These are phyloP conservation scores for Phytoseiulus persimilis DNA, from an alignment of 2,888 invertebrate genomes.

Conservation along the genomic window DNA sequence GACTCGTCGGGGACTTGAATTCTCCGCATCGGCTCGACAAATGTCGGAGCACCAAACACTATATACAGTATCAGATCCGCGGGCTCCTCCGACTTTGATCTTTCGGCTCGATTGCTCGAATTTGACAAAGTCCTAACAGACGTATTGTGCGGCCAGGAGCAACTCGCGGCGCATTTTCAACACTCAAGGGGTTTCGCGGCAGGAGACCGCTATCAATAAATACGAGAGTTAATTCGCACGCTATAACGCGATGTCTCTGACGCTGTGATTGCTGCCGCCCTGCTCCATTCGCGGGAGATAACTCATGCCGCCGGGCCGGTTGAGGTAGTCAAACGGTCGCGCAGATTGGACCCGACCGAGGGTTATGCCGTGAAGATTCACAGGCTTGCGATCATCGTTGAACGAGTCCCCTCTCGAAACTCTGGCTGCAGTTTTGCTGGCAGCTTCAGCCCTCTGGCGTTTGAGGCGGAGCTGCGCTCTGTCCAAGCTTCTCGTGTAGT, in stretches of 20 bases:
- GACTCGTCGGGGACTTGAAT: background rate
- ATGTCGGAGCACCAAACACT: background rate
- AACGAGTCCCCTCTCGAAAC: background rate
- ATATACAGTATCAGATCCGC: background rate
- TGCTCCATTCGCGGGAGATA: constrained; percentile 13
- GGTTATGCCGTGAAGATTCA: constrained; percentile 13
- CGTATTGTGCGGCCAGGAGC: background rate
- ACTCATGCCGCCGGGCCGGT: constrained; percentile 41
- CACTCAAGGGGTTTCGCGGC: background rate
- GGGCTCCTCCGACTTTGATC: background rate
- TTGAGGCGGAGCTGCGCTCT: constrained; percentile 24
- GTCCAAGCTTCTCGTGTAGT: constrained; percentile 33
- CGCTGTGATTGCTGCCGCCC: constrained; percentile 23
- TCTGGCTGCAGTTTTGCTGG: background rate
- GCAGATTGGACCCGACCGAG: constrained; percentile 29
- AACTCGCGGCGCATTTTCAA: too few species aligned
- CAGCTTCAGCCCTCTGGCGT: constrained; percentile 6
- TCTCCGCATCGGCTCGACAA: background rate
- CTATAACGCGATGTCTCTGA: constrained; percentile 26
- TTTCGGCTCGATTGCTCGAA: too few species aligned
- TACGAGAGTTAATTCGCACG: background rate
- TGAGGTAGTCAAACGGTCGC: constrained; percentile 41
- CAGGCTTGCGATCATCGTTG: background rate
- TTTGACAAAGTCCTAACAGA: background rate
- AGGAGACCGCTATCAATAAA: background rate